Base-by-base conservation (phyloP, 2,888 invertebrate genomes). In the Linnaemya vulpina region DNA sequence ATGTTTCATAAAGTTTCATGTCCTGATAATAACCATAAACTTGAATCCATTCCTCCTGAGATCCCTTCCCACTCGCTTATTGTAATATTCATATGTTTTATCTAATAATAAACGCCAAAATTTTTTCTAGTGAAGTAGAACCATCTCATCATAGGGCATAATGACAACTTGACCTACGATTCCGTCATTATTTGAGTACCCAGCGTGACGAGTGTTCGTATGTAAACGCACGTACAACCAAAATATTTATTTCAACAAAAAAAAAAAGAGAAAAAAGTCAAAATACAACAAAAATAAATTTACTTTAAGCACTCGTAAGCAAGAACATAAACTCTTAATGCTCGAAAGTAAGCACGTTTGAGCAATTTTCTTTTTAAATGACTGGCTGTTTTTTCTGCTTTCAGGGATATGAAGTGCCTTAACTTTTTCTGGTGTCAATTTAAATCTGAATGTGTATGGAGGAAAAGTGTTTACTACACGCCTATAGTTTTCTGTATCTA, bases 321-420 rank as follows among this genome's bases (percentile, higher is more conserved):
- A 77, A 77, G n/a, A 63, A 20, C 55, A 76, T 82, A 43, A 75
- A 38, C 53, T 35, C 38, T 49, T 76, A 76, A 70, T 70, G 63
- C 40, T 35, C 25, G 46, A 55, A 70, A 75, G 63, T 35, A 82
- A 63, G 53, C 82, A 82, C 76, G 70, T 76, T 76, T 10, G 65
- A 58, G 58, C 65, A 63, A 82, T 76, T 77, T 82, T 53, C 30
- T 67, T 68, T 75, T 62, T 62, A 81, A 63, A 68, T 73, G 73
- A 74, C 43, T 62, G 30, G 65, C 55, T 67, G 22, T 38, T 22
- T 38, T 40, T 60, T n/a, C 35, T 53, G 63, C 46, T 68, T n/a
- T 30, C 30, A 35, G 17, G 13, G n/a, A 43, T 11, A 40, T 55
- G 25, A 71, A 65, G 22, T 25, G 49, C 11, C 15, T 30, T 20